Evolutionary conservation across 2,888 invertebrate species (phyloP), one percentile per base, ranked within the genome.

Genomic region (Andrena trimmerana): DNA sequence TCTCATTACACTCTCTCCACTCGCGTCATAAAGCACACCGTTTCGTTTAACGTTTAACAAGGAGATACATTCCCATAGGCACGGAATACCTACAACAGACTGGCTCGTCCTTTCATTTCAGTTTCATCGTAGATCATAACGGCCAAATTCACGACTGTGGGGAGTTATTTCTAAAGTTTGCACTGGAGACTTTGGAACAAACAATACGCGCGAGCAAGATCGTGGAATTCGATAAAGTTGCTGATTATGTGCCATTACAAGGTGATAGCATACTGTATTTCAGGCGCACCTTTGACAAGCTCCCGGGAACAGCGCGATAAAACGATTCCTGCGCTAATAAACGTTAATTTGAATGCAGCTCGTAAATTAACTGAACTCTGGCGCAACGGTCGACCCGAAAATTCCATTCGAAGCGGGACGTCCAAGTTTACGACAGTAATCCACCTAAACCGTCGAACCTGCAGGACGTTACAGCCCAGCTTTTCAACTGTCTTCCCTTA

Each of bases 371-470:
- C 1, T 8, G 24, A 2, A 29, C 20, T 2, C 10, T 31, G n/a
- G 29, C 48, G 29, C 42, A 48, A 20, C 20, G 52, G 78, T 29
- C 50, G 48, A 16, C 48, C 54, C 24, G 67, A 67, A 78, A 78
- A 42, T 81, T 79, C 62, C 66, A 69, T 70, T 48, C 52, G 52
- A 24, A 52, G 68, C 48, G 54, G 60, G 31, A 73, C 60, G 52
- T 66, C 48, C 48, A 48, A 54, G 65, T 79, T 79, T 79, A 81
- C 59, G 73, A 69, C 10, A n/a, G 48, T n/a, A 66, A 73, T 74
- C 60, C 60, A 20, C 36, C 7, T 66, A 66, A 78, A 69, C 73
- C 48, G 48, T 69, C 50, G 66, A 57, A 54, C 36, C 42, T 16
- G 29, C 31, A 42, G 20, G 24, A n/a, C 24, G 20, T 54, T 67